phyloP scores from a whole-genome alignment of 2,797 vertebrate species.

The Diglossa cyanea region DNA sequence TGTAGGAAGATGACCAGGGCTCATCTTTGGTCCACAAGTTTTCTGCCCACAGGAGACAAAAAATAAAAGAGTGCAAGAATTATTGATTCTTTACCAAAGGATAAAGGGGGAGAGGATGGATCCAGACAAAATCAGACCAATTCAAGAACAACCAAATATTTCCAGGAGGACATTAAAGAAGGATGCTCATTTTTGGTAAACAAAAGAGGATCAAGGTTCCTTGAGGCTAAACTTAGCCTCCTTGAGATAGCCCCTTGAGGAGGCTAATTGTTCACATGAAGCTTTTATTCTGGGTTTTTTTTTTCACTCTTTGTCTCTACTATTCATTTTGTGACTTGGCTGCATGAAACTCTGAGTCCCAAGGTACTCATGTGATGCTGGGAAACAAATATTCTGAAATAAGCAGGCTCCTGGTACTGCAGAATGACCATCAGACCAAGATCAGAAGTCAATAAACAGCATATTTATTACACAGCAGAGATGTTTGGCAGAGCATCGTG shows the following conservation, averaged over 20 bases:
- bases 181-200: neutral
- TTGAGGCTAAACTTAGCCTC: neutral
- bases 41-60: neutral
- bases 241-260: neutral
- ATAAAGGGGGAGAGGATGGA: neutral
- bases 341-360: neutral
- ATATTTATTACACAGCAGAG: neutral
- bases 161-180: neutral
- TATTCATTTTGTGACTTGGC: fast-evolving
- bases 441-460: neutral
- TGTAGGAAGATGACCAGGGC: neutral
- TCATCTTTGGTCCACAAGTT: neutral
- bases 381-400: neutral
- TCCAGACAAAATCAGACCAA: neutral
- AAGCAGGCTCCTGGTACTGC: neutral
- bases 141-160: neutral
- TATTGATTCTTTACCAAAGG: neutral
- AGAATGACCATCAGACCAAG: neutral
- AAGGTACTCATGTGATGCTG: neutral
- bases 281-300: neutral
- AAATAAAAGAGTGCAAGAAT: neutral
- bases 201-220: neutral
- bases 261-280: neutral
- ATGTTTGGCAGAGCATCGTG: neutral
- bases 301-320: neutral